Conservation (phyloP, 2,797 vertebrate species). For the Orestias chungarensis region DNA sequence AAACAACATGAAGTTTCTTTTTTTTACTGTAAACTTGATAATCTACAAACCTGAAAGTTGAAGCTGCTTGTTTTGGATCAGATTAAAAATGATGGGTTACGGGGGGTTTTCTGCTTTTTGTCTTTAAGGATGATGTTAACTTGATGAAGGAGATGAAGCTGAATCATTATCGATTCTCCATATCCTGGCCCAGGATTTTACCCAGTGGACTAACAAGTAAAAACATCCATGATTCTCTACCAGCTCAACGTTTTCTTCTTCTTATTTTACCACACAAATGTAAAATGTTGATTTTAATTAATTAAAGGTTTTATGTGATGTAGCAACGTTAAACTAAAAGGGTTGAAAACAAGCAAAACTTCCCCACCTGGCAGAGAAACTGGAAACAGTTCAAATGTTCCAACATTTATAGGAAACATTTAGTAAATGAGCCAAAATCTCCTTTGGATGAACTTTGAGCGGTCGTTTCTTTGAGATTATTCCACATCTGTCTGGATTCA, state of each 20-base stretch:
- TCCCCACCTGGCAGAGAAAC: background rate
- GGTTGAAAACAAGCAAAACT: background rate
- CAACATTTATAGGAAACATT: background rate
- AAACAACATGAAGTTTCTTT: too few species aligned
- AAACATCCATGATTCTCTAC: background rate
- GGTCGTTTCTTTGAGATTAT: background rate
- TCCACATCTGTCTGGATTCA: background rate
- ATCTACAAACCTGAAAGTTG: too few species aligned
- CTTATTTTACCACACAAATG: background rate
- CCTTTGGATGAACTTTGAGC: too few species aligned
- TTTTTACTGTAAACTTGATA: too few species aligned
- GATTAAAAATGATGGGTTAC: background rate
- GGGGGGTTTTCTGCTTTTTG: slow-evolving; percentile 16
- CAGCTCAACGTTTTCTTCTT: too few species aligned
- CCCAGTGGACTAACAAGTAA: slow-evolving; percentile 85
- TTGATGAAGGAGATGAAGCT: slow-evolving; percentile 88
- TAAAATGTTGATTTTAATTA: background rate
- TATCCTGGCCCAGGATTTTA: slow-evolving; percentile 92
- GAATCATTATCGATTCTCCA: slow-evolving; percentile 89
- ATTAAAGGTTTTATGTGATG: too few species aligned
- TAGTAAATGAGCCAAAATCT: background rate
- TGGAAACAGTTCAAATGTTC: background rate
- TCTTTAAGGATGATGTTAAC: slow-evolving; percentile 83
- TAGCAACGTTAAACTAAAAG: too few species aligned
- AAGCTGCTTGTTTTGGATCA: background rate